Conservation (phyloP, 2,113 vertebrate species). For the Empidonax alnorum region DNA sequence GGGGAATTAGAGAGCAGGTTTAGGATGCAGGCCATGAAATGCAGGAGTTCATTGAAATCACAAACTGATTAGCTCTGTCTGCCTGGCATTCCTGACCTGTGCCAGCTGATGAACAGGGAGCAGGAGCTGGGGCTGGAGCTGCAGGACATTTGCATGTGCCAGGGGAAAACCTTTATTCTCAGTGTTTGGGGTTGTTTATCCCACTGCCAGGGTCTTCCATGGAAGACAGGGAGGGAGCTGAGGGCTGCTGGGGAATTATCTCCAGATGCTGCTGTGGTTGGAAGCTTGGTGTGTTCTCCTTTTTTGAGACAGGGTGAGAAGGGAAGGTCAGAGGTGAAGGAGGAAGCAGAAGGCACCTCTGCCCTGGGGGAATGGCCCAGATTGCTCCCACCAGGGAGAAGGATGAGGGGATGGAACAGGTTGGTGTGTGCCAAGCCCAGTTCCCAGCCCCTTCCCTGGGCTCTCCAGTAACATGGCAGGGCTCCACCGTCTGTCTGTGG, state of each 20-base stretch:
- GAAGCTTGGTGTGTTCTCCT: background rate
- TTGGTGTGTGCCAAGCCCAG: too few relatives aligned
- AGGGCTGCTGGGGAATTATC: background rate
- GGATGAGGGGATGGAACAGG: background rate
- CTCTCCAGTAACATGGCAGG: accelerated
- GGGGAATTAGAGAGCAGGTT: conserved; percentile 58
- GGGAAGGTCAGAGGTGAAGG: background rate
- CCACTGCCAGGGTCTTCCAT: background rate
- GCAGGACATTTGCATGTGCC: background rate
- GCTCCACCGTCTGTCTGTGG: background rate
- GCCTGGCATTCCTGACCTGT: background rate
- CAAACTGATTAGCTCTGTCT: conserved; percentile 59
- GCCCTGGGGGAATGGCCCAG: background rate
- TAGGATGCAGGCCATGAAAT: conserved; percentile 61
- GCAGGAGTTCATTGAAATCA: conserved; percentile 13
- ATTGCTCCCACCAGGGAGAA: background rate
- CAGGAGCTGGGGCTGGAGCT: background rate
- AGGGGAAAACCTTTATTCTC: background rate
- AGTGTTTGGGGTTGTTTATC: background rate
- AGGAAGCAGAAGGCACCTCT: background rate
- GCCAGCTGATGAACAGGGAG: background rate
- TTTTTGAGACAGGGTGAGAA: background rate
- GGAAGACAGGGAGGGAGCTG: background rate
- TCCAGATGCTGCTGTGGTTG: background rate
- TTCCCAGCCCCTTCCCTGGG: background rate